These are phyloP conservation scores for Myrmecophaga tridactyla DNA, from an alignment of 2,113 vertebrate species.

Conservation along the genomic window DNA sequence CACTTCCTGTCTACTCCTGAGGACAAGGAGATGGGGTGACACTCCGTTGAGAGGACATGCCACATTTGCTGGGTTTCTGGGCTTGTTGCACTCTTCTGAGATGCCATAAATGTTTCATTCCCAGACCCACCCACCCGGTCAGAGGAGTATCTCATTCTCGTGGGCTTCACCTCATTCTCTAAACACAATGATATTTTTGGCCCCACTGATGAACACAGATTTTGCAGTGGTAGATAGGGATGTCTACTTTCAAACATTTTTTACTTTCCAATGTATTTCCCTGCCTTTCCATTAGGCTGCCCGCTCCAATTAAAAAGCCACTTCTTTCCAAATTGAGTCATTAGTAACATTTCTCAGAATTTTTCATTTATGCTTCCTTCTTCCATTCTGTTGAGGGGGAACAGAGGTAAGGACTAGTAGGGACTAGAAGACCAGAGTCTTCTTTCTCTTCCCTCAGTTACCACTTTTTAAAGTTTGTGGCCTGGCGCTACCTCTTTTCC, in stretches of 20 bases:
- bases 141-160: not conserved
- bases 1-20: not conserved
- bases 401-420: not conserved
- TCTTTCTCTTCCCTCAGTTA: not conserved
- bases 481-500: not conserved
- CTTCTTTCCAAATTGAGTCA: not conserved
- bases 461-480: not conserved
- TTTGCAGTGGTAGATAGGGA: not conserved
- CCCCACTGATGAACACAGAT: not conserved
- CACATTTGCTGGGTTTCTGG: not conserved
- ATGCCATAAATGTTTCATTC: not conserved
- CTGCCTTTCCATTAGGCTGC: not conserved
- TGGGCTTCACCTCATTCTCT: not conserved
- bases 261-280: not conserved
- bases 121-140: no score
- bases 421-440: not conserved
- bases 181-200: not conserved
- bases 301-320: not conserved
- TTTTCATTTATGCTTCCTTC: not conserved
- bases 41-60: not conserved
- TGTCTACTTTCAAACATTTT: not conserved
- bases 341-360: not conserved
- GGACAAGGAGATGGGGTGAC: not conserved
- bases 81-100: not conserved
- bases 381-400: not conserved